Base-by-base conservation (phyloP, 2,113 vertebrate genomes). In the Ardeotis arabs region DNA sequence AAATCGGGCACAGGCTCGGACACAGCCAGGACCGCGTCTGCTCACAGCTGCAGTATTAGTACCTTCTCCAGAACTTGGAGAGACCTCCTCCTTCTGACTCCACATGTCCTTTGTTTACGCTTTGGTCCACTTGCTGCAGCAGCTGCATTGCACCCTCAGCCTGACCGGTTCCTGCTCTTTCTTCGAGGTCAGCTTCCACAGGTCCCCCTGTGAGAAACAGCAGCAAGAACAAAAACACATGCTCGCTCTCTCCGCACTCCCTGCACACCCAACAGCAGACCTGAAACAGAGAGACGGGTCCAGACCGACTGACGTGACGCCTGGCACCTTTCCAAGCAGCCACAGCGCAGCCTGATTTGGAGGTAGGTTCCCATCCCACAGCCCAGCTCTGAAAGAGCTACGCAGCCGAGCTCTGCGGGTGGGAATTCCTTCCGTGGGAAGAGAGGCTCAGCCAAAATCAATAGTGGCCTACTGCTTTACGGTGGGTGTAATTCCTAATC, bases 51-150 rank as follows among this genome's bases (percentile, higher is more conserved):
- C 50, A 68, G 20, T 4, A 8, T 39, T 18, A 28, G 45, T 92
- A 97, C 95, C 96, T 96, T 89, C 80, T 95, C 88, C 90, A 93
- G 82, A 95, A 63, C 9, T 15, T 23, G 4, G 52, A 86, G 25
- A 96, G 35, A 63, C 90, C 35, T 81, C 76, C 33, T 83, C 63
- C 67, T 80, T 58, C 53, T 2, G 55, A 37, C 55, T 83, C 59
- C 4, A 2, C 0, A 1, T 8, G 33, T 56, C 39, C 83, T 73
- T 49, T 11, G 20, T 44, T 58, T 15, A 15, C 44, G 23, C 8
- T 14, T 33, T 25, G 88, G 19, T 62, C 59, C 27, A 7, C 25
- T 62, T 72, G 86, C 68, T 93, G 90, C 58, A 14, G 52, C 0
- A 75, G 47, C 75, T 85, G 92, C 50, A 17, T 10, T 17, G 44